Percentiles rank a stretch among this genome's conserved stretches.
Evolutionary conservation across 92 coral and sea anemone species (phyloP).

Genomic region (Bergia puertoricense): DNA sequence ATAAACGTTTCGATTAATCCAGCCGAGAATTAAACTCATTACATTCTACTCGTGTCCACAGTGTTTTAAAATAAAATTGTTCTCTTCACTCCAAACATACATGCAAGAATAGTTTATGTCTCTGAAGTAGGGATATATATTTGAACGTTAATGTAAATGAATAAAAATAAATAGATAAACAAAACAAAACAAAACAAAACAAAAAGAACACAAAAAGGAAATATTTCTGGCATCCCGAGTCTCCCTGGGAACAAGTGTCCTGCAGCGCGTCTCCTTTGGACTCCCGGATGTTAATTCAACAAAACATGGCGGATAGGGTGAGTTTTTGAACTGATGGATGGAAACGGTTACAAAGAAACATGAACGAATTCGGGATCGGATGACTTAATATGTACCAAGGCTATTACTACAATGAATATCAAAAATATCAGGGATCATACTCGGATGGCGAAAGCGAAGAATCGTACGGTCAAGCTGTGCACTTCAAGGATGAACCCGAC

Average conservation of each 20-base stretch:
- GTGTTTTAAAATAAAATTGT: background rate
- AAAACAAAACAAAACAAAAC: background rate
- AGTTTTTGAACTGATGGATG: conserved; percentile 26
- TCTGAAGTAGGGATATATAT: background rate
- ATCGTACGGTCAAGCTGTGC: conserved; percentile 62
- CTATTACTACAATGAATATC: conserved; percentile 69
- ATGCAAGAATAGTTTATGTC: background rate
- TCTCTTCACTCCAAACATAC: background rate
- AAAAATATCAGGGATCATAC: conserved; percentile 67
- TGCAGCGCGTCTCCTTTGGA: conserved; percentile 21
- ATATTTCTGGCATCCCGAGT: conserved; percentile 31
- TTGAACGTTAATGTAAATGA: too few relatives aligned
- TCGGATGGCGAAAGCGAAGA: conserved; percentile 69
- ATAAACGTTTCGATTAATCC: background rate
- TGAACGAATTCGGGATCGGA: conserved; percentile 71
- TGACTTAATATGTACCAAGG: conserved; percentile 81
- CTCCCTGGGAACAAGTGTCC: conserved; percentile 49
- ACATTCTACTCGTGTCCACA: conserved; percentile 6
- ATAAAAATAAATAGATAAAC: background rate
- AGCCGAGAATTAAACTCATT: background rate
- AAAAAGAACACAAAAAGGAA: background rate
- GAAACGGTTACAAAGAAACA: conserved; percentile 41
- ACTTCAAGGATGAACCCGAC: conserved; percentile 60
- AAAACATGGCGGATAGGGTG: conserved; percentile 66
- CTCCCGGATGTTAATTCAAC: conserved; percentile 64